phyloP scores from a whole-genome alignment of 2,888 invertebrate species.

The Trachelus tabidus region DNA sequence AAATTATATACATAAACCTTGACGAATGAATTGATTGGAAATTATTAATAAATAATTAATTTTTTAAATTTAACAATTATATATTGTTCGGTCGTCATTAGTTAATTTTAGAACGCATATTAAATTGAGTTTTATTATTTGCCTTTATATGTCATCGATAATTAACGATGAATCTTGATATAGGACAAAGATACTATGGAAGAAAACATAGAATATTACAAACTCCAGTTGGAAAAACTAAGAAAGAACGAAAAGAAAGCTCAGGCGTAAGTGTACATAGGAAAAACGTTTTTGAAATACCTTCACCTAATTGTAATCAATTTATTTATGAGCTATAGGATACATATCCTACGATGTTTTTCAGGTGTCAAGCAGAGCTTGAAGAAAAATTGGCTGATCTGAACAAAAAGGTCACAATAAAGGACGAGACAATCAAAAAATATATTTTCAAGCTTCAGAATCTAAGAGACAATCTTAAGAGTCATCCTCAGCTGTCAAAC shows the following conservation, averaged over 20 bases:
- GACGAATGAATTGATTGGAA: not conserved
- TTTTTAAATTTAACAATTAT: not conserved
- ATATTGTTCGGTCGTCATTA: constrained; percentile 2
- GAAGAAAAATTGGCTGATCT: constrained; percentile 44
- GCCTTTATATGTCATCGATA: not conserved
- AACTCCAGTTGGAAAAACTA: constrained; percentile 38
- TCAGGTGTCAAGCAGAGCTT: constrained; percentile 44
- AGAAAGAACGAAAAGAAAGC: constrained; percentile 44
- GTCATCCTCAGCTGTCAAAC: constrained; percentile 30
- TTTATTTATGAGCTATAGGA: not conserved
- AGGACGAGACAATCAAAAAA: constrained; percentile 46
- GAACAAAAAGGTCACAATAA: constrained; percentile 39
- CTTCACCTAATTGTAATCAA: not conserved
- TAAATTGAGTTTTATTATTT: not conserved
- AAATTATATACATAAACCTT: not conserved
- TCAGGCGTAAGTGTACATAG: constrained; percentile 35
- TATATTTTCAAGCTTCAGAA: constrained; percentile 41
- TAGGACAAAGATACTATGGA: constrained; percentile 43
- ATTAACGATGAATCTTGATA: constrained; percentile 10
- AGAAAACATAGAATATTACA: constrained; percentile 34
- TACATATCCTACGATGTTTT: not conserved
- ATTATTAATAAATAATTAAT: not conserved
- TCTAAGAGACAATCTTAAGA: constrained; percentile 42
- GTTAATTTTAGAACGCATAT: not conserved
- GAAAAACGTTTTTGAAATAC: not conserved